These are phyloP conservation scores for Meliscaeva auricollis DNA, from an alignment of 2,888 invertebrate species.

Conservation along the genomic window DNA sequence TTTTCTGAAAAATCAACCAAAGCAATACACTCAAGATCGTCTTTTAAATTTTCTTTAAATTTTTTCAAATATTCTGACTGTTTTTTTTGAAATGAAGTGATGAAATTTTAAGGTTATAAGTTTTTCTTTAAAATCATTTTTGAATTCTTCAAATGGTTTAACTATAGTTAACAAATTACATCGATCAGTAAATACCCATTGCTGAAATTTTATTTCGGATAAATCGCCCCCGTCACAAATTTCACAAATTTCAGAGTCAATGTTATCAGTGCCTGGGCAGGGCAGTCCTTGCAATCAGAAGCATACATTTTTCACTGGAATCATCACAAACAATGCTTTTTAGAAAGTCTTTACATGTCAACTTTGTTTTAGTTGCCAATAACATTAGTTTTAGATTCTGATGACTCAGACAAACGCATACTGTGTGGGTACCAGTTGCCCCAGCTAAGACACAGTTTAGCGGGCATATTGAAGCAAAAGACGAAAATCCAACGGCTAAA, in stretches of 20 bases:
- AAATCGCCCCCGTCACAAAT: not conserved
- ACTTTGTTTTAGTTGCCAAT: not conserved
- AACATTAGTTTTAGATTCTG: not conserved
- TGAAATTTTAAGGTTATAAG: not conserved
- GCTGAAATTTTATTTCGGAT: not conserved
- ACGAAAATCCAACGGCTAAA: not conserved
- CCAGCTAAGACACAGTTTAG: not conserved
- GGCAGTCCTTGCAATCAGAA: too few relatives aligned
- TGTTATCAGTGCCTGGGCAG: too few relatives aligned
- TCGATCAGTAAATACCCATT: not conserved
- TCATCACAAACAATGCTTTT: too few relatives aligned
- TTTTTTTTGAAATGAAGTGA: not conserved
- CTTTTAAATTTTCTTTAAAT: not conserved
- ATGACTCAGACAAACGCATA: not conserved
- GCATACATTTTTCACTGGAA: too few relatives aligned
- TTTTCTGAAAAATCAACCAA: constrained; percentile 5
- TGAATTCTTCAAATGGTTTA: too few relatives aligned
- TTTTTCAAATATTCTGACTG: not conserved
- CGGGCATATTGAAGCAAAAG: too few relatives aligned
- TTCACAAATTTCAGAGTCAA: not conserved
- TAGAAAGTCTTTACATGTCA: not conserved
- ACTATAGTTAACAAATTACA: not conserved
- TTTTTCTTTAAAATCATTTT: too few relatives aligned
- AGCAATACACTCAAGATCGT: too few relatives aligned
- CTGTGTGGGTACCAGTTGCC: not conserved